Base-by-base conservation (phyloP, 1,140 invertebrate species). In the Carcinoscorpius rotundicauda region DNA sequence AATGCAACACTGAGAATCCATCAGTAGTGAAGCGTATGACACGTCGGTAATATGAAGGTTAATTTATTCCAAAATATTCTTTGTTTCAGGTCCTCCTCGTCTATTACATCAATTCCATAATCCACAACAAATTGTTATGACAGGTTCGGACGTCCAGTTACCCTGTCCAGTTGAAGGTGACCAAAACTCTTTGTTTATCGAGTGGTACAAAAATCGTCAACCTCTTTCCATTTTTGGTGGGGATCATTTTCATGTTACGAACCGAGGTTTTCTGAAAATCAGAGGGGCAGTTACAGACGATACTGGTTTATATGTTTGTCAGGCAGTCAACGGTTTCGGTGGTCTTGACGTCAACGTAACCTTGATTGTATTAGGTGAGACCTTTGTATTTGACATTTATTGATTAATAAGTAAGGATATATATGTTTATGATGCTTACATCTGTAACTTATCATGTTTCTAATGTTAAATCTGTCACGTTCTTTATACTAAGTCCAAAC, bases 281-380 rank as follows among this genome's bases (percentile, higher is more conserved):
- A 74, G 72, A 29, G 72, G 73, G 8, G 67, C 73, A 3, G 71
- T 71, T 6, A 69, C 72, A 63, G 73, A 74, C 55, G 76, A 78
- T 66, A 72, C 74, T 49, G 77, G 77, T 52, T 66, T 68, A 8
- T 78, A 76, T 70, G 66, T 72, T 2, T 78, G 77, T 67, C 73
- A 73, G 67, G 77, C 76, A 4, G 74, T 74, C 11, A 78, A 78
- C 66, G 77, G 77, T 48, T 78, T 77, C 64, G 77, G 77, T 49
- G 73, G 70, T 49, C 59, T 68, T 51, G 59, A 65, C 10, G 60
- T 69, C 6, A 67, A 65, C 49, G 58, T 67, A 29, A 67, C 68
- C n/a, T 58, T 69, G n/a, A 67, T 67, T 49, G 68, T 69, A 6
- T 57, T 69, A 49, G 64, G 68, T 68, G 63, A 64, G 69, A 29